phyloP scores from a whole-genome alignment of 2,888 invertebrate species.

The Rhagophthalmus giganteus region DNA sequence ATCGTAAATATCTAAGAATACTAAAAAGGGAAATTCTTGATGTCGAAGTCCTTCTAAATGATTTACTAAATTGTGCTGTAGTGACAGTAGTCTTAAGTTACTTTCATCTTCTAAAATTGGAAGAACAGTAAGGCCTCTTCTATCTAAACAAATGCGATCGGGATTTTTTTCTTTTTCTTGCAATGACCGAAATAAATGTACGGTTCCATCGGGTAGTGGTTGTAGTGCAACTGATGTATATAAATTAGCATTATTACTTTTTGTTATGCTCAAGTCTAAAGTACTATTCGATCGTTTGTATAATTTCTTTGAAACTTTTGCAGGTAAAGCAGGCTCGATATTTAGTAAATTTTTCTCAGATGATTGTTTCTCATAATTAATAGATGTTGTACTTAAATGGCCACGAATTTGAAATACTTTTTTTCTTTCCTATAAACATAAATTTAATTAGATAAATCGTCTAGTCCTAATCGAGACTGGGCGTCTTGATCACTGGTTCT shows the following conservation, averaged over 20 bases:
- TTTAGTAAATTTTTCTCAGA: conserved; percentile 48
- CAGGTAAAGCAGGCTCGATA: conserved; percentile 50
- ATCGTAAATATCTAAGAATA: conserved; percentile 92
- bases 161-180: conserved; percentile 83
- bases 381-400: conserved; percentile 52
- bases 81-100: conserved; percentile 78
- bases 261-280: conserved; percentile 47
- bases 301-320: conserved; percentile 41
- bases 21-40: conserved; percentile 69
- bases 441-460: conserved; percentile 1
- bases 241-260: conserved; percentile 35
- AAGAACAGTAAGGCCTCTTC: conserved; percentile 79
- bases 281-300: conserved; percentile 59
- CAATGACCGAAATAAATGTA: conserved; percentile 70
- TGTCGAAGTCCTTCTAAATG: conserved; percentile 66
- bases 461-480: not conserved
- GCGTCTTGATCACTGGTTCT: not conserved
- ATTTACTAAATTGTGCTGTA: conserved; percentile 89
- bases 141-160: conserved; percentile 86
- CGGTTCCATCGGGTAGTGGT: conserved; percentile 65
- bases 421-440: conserved; percentile 47
- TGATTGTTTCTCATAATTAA: conserved; percentile 24
- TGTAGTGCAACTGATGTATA: conserved; percentile 56
- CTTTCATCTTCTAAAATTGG: conserved; percentile 82
- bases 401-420: conserved; percentile 44